Evolutionary conservation across 2,113 vertebrate species (phyloP).

Genomic region (Tricholaema leucomelas): DNA sequence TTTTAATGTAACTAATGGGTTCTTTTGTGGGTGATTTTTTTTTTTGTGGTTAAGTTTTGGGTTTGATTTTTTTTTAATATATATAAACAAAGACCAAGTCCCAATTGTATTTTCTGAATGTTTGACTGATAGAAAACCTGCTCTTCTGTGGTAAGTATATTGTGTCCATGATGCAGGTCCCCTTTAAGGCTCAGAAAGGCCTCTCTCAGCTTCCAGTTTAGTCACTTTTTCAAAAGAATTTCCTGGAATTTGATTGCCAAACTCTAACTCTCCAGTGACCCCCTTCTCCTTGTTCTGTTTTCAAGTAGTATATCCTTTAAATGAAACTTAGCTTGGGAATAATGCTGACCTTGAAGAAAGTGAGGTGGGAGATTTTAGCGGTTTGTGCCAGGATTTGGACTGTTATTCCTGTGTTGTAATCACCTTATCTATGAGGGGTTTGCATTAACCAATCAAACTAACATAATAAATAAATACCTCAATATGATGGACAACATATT

Average conservation of each 20-base stretch:
- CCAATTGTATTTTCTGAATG: background rate
- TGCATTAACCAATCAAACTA: slow-evolving; percentile 26
- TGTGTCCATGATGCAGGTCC: background rate
- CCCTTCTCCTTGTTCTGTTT: slow-evolving; percentile 30
- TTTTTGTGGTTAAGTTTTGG: background rate
- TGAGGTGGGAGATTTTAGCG: slow-evolving; percentile 2
- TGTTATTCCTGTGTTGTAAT: slow-evolving; percentile 41
- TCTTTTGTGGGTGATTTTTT: too few relatives aligned
- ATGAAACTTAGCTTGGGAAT: slow-evolving; percentile 42
- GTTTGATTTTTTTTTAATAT: background rate
- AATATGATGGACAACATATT: background rate
- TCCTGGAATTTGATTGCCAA: slow-evolving; percentile 36
- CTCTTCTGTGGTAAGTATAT: background rate
- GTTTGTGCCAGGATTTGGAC: slow-evolving; percentile 39
- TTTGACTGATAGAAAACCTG: background rate
- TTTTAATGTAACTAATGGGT: background rate
- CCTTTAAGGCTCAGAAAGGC: background rate
- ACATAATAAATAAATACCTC: slow-evolving; percentile 34
- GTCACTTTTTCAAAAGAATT: slow-evolving; percentile 54
- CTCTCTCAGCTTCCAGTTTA: slow-evolving; percentile 2
- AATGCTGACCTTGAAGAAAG: slow-evolving; percentile 52
- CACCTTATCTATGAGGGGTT: slow-evolving; percentile 56
- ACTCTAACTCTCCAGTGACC: slow-evolving; percentile 39
- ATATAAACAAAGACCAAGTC: background rate
- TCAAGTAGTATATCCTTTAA: slow-evolving; percentile 53